These are phyloP conservation scores for Dendroctonus valens DNA, from an alignment of 1,140 invertebrate species.

Conservation along the genomic window DNA sequence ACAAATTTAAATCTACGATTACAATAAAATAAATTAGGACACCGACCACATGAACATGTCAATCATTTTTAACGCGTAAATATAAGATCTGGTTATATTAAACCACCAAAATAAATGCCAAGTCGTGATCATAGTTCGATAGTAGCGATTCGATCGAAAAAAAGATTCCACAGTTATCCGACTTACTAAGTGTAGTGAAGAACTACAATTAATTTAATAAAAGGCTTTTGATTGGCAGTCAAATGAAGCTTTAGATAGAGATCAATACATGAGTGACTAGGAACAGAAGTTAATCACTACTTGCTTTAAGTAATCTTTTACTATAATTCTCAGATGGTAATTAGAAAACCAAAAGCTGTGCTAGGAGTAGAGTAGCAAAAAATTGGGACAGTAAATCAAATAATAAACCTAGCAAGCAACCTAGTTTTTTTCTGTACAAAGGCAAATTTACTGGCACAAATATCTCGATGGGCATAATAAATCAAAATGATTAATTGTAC, in stretches of 20 bases:
- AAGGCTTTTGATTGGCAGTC: slow-evolving; percentile 1
- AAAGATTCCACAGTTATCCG: neutral
- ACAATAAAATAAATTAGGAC: no score
- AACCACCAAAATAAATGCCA: no score
- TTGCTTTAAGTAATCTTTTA: neutral
- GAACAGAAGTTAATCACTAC: neutral
- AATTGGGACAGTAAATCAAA: no score
- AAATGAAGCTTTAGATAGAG: neutral
- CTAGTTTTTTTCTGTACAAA: neutral
- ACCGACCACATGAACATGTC: no score
- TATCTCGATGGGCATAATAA: slow-evolving; percentile 18
- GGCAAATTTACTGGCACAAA: slow-evolving; percentile 9
- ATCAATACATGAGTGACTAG: neutral
- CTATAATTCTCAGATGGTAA: no score
- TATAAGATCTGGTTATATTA: no score
- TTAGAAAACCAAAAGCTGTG: no score
- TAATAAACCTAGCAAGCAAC: neutral
- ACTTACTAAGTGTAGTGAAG: neutral
- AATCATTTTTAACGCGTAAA: no score
- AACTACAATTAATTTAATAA: slow-evolving; percentile 5
- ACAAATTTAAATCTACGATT: no score
- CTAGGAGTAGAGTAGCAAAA: no score
- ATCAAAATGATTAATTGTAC: slow-evolving; percentile 28
- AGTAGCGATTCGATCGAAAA: no score
- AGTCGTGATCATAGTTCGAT: no score